phyloP scores from a whole-genome alignment of 2,888 invertebrate species.

The Dicyrtoma fusca region DNA sequence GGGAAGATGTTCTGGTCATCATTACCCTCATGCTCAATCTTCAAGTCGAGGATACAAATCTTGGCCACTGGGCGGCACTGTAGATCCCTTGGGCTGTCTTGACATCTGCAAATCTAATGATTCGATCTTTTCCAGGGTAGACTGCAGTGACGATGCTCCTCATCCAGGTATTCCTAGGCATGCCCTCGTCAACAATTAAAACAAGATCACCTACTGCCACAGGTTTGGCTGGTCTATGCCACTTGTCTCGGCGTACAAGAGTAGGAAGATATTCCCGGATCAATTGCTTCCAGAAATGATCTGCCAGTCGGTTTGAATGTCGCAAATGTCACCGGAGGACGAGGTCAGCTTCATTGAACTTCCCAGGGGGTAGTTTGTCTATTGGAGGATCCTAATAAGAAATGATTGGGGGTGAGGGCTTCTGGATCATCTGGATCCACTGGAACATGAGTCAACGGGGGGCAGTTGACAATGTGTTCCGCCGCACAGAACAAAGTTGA shows the following conservation, averaged over 20 bases:
- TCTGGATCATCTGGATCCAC: slow-evolving; percentile 12
- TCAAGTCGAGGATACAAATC: slow-evolving; percentile 9
- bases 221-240: not conserved
- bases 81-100: slow-evolving; percentile 23
- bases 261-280: slow-evolving; percentile 47
- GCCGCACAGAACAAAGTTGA: slow-evolving; percentile 34
- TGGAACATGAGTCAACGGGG: slow-evolving; percentile 51
- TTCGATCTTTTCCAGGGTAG: slow-evolving; percentile 34
- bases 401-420: slow-evolving; percentile 26
- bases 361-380: too few species aligned
- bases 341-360: too few species aligned
- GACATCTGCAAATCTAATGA: slow-evolving; percentile 39
- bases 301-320: slow-evolving; percentile 22
- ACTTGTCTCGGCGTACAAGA: slow-evolving; percentile 26
- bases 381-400: slow-evolving; percentile 15
- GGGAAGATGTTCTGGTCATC: too few species aligned
- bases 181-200: slow-evolving; percentile 17
- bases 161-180: slow-evolving; percentile 15
- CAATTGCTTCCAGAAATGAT: slow-evolving; percentile 50
- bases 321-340: too few species aligned
- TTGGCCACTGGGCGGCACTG: slow-evolving; percentile 1
- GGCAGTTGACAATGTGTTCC: slow-evolving; percentile 50
- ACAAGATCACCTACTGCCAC: slow-evolving; percentile 29
- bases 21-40: too few species aligned
- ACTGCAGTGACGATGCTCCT: not conserved